Percentiles rank a stretch among this genome's conserved stretches.
Evolutionary conservation across 2,797 vertebrate genomes (phyloP).

Genomic region (Coccyzus lansbergi): DNA sequence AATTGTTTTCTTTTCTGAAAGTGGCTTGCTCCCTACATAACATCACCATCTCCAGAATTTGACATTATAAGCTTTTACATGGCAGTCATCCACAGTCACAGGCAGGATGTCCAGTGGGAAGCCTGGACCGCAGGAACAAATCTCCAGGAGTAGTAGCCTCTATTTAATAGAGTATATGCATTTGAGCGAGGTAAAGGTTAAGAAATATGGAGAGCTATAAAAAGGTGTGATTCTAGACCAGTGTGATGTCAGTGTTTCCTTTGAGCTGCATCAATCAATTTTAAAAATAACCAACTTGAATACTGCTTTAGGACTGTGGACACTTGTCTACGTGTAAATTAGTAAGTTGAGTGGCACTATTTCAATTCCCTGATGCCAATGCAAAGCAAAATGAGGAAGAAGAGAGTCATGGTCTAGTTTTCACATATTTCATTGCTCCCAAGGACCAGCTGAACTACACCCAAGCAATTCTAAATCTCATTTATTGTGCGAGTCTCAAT

Average conservation of each 20-base stretch:
- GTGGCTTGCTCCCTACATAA: no score
- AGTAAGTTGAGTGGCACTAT: not conserved
- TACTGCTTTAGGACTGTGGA: not conserved
- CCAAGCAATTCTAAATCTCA: not conserved
- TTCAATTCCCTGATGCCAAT: no score
- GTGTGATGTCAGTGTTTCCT: not conserved
- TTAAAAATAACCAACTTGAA: not conserved
- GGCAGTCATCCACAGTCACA: no score
- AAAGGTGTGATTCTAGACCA: not conserved
- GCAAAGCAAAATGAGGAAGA: not conserved
- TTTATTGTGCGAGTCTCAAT: not conserved
- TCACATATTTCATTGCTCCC: not conserved
- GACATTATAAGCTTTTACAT: no score
- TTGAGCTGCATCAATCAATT: not conserved
- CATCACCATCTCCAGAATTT: no score
- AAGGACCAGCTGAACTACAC: not conserved
- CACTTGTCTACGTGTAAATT: rapidly evolving
- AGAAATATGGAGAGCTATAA: not conserved
- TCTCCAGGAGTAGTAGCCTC: not conserved
- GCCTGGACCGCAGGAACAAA: not conserved
- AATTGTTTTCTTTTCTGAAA: no score
- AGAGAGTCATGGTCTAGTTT: not conserved
- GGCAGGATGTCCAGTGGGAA: not conserved
- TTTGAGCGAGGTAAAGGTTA: not conserved
- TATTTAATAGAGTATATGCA: no score